These are phyloP conservation scores for Sebastiscus albofasciatus DNA, from an alignment of 2,797 vertebrate genomes.

Conservation along the genomic window DNA sequence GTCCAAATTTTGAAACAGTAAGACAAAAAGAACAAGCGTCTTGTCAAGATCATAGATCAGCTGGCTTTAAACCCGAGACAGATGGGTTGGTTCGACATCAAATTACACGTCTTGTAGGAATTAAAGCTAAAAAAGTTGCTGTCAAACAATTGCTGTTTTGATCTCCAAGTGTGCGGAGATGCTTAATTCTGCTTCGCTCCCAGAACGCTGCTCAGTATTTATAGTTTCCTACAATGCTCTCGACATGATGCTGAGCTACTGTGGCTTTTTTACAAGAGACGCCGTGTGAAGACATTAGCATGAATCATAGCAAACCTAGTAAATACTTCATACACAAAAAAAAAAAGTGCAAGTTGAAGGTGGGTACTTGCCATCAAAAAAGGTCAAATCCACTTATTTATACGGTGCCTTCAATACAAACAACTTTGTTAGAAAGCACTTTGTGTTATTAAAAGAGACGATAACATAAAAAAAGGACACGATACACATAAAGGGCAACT, in stretches of 20 bases:
- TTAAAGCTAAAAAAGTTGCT: background rate
- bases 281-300: conserved; percentile 18
- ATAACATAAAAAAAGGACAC: conserved; percentile 6
- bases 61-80: background rate
- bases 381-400: conserved; percentile 42
- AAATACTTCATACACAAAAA: conserved; percentile 44
- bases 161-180: background rate
- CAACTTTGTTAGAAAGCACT: conserved; percentile 63
- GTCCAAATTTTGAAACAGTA: background rate
- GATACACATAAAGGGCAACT: conserved; percentile 23
- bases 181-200: conserved; percentile 14
- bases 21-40: background rate
- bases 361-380: conserved; percentile 17
- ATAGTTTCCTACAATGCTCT: background rate
- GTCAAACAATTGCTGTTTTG: background rate
- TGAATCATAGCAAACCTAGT: conserved; percentile 46
- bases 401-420: conserved; percentile 12
- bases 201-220: conserved; percentile 29
- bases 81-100: background rate
- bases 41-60: background rate
- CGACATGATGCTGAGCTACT: conserved; percentile 1
- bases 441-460: conserved; percentile 52
- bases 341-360: conserved; percentile 49
- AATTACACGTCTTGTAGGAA: background rate
- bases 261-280: conserved; percentile 50